Base-by-base conservation (phyloP, 2,888 invertebrate genomes). In the Hydrotaea diabolus region DNA sequence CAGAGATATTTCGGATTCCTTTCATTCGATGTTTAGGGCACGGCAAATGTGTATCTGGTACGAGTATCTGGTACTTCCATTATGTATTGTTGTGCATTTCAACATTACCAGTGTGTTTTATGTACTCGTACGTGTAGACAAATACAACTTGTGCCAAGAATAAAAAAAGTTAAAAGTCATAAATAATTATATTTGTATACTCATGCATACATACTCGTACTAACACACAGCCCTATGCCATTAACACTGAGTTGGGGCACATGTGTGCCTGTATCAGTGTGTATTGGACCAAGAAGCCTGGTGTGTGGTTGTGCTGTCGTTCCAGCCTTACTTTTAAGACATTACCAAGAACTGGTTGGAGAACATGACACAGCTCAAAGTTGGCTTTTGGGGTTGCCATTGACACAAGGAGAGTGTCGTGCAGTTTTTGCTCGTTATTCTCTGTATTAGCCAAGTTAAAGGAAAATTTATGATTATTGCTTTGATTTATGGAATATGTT, bases 401-500 rank as follows among this genome's bases (percentile, higher is more conserved):
- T 66, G 21, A 59, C 71, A 77, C 39, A 77, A 31, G 59, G 19
- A 71, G 9, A 59, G 19, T 77, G 59, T 71, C 77, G 46, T 43
- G 39, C 59, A 43, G 59, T 31, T 75, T 46, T 43, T 8, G 9
- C 0, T 26, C 4, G 43, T 43, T 8, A 2, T 1, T 26, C 0
- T 26, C 4, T 57, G 39, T 36, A n/a, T 49, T 9, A 39, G 17
- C 11, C 43, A 69, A 23, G 69, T 69, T 77, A 77, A 21, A 55
- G 21, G 77, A 46, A 71, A 71, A 71, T 71, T 77, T 77, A 77
- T 71, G 15, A 46, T 59, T 77, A 57, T 71, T 49, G 13, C 31
- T 71, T 71, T 69, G 77, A 77, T 77, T 77, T 77, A 77, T 71
- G 77, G 23, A 55, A 55, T 36, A 55, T 66, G 53, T 23, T 39